Evolutionary conservation across 2,797 vertebrate species (phyloP).

Genomic region (Eulemur rubriventer): DNA sequence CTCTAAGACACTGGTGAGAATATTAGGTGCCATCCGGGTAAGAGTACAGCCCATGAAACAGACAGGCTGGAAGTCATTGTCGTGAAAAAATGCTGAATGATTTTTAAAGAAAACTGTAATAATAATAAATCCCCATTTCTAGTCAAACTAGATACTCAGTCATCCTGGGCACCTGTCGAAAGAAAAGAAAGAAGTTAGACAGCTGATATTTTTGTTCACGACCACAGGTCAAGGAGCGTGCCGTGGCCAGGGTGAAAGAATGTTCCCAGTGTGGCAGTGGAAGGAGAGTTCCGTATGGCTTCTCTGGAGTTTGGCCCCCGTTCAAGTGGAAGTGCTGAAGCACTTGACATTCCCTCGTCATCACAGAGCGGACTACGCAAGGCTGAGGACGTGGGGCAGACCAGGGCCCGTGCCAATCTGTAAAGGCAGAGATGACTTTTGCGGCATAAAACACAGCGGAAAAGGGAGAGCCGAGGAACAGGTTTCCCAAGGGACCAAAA

Average conservation of each 20-base stretch:
- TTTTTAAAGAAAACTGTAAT: not conserved
- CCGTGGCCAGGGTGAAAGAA: not conserved
- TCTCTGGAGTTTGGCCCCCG: not conserved
- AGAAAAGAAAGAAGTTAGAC: not conserved
- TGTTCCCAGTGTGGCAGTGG: not conserved
- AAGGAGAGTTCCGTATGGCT: not conserved
- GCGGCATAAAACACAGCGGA: not conserved
- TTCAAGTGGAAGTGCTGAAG: not conserved
- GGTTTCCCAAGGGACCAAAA: not conserved
- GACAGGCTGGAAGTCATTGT: not conserved
- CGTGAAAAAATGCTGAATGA: not conserved
- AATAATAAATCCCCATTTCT: not conserved
- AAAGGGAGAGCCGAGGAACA: not conserved
- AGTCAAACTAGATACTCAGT: not conserved
- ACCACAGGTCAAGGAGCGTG: not conserved
- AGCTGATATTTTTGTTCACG: not conserved
- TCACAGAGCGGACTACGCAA: not conserved
- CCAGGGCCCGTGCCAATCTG: no score
- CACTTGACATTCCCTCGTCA: not conserved
- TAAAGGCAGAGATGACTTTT: not conserved
- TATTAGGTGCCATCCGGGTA: fast-evolving
- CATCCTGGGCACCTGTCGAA: not conserved
- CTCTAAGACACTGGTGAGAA: not conserved
- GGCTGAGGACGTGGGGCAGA: not conserved
- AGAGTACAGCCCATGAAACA: not conserved